Base-by-base conservation (phyloP, 2,888 invertebrate species). In the Deilephila porcellus region DNA sequence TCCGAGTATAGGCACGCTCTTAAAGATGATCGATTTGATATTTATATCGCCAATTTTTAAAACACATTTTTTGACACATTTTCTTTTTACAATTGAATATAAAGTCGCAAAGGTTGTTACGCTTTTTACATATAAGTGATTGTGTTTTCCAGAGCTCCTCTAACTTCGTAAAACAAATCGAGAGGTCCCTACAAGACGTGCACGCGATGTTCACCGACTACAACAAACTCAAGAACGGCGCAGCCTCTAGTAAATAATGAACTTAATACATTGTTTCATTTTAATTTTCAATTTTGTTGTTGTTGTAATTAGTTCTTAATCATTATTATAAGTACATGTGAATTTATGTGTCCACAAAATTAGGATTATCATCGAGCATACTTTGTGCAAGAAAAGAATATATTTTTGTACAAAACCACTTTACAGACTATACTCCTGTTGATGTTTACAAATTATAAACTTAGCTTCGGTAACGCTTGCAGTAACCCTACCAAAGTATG, bases 161-260 rank as follows among this genome's bases (percentile, higher is more conserved):
- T 75, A 96, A 97, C 83, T 98, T 98, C 92, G 96, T 97, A 59
- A 93, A 94, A 75, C 95, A 96, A 87, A 97, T 98, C 80, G 96
- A 96, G 83, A 93, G 93, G 80, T 97, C 98, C 1, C 90, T 98
- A 75, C 93, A 94, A 71, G 97, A 98, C 82, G 96, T 98, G 81
- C 96, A 95, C 83, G 91, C 94, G 72, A 93, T 98, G 75, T 97
- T 97, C 85, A 90, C 93, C 76, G 95, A 96, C 77, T 95, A 95
- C 83, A 96, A 95, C 82, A 93, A 91, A 85, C 83, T 87, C 62
- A 89, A 91, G 79, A 95, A 87, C 74, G 86, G 86, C 71, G 78
- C 85, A 52, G 82, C 87, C 76, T 85, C 81, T 77, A 86, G 79
- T 67, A 85, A 88, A 81, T 86, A 88, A 45, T 14, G 14, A 32